Evolutionary conservation across 2,888 invertebrate genomes (phyloP).

Genomic region (Dasysyrphus tricinctus): DNA sequence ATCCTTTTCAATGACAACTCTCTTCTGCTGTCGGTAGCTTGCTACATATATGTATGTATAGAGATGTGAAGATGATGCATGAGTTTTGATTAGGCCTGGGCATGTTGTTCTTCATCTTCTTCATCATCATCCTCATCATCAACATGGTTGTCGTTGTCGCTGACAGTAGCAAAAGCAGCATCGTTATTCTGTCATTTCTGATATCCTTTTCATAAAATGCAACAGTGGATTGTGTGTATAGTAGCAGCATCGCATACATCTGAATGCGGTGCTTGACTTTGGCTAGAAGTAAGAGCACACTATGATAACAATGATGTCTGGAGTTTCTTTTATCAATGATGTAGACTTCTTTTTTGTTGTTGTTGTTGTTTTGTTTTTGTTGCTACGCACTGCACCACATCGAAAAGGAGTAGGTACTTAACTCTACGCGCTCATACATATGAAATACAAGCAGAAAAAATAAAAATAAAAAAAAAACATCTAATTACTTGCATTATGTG

Average conservation of each 20-base stretch:
- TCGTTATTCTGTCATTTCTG: constrained; percentile 63
- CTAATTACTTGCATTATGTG: constrained; percentile 75
- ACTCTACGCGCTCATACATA: constrained; percentile 54
- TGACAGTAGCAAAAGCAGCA: constrained; percentile 27
- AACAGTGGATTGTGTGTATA: constrained; percentile 61
- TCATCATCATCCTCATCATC: constrained; percentile 26
- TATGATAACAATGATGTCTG: constrained; percentile 70
- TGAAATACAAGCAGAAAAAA: background rate
- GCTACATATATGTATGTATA: background rate
- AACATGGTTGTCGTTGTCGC: background rate
- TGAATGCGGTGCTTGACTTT: constrained; percentile 72
- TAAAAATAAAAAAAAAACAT: constrained; percentile 37
- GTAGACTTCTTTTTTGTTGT: constrained; percentile 13
- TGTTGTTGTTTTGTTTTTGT: constrained; percentile 18
- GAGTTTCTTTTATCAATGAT: constrained; percentile 43
- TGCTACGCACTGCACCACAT: constrained; percentile 42
- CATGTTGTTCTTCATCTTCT: constrained; percentile 58
- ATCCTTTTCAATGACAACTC: constrained; percentile 59
- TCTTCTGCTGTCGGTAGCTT: background rate
- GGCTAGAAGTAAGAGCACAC: constrained; percentile 67
- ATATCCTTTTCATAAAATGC: constrained; percentile 63
- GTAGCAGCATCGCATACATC: background rate
- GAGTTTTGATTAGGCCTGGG: constrained; percentile 67
- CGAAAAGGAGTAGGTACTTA: constrained; percentile 44
- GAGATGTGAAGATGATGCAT: constrained; percentile 54